Percentiles rank a stretch among this genome's conserved stretches.
phyloP scores from a whole-genome alignment of 2,888 invertebrate species.

The Drosophila merina region DNA sequence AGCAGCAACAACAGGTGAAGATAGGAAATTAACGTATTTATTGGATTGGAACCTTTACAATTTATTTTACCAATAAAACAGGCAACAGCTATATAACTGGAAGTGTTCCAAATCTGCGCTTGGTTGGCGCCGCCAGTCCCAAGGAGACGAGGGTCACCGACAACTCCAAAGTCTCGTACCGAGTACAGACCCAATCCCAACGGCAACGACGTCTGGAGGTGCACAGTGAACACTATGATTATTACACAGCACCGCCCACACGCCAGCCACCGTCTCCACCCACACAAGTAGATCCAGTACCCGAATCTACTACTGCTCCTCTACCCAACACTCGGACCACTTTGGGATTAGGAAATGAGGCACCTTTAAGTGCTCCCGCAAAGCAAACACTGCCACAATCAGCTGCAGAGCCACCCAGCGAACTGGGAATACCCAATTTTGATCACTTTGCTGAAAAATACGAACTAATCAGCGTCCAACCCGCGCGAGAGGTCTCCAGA shows the following conservation, averaged over 20 bases:
- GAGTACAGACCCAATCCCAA: conserved; percentile 37
- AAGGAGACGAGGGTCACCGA: neutral
- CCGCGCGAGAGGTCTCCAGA: conserved; percentile 16
- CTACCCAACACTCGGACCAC: neutral
- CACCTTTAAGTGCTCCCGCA: neutral
- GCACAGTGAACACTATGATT: conserved; percentile 54
- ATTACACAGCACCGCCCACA: conserved; percentile 53
- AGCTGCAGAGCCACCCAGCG: conserved; percentile 18
- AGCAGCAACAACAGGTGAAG: conserved; percentile 74
- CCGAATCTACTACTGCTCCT: neutral
- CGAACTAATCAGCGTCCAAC: conserved; percentile 52
- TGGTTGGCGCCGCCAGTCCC: conserved; percentile 29
- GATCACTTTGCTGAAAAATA: conserved; percentile 71
- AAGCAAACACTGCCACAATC: neutral
- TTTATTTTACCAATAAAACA: conserved; percentile 7
- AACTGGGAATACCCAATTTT: conserved; percentile 62
- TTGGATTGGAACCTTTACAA: conserved; percentile 12
- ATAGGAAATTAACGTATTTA: conserved; percentile 18
- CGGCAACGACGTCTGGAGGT: conserved; percentile 50
- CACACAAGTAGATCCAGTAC: neutral
- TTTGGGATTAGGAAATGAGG: neutral
- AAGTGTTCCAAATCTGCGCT: conserved; percentile 63
- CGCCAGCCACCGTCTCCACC: conserved; percentile 69
- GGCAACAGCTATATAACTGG: conserved; percentile 52
- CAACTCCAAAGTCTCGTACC: conserved; percentile 16